Evolutionary conservation across 2,888 invertebrate species (phyloP), one percentile per base, ranked within the genome.

Genomic region (Pyrochroa serraticornis): DNA sequence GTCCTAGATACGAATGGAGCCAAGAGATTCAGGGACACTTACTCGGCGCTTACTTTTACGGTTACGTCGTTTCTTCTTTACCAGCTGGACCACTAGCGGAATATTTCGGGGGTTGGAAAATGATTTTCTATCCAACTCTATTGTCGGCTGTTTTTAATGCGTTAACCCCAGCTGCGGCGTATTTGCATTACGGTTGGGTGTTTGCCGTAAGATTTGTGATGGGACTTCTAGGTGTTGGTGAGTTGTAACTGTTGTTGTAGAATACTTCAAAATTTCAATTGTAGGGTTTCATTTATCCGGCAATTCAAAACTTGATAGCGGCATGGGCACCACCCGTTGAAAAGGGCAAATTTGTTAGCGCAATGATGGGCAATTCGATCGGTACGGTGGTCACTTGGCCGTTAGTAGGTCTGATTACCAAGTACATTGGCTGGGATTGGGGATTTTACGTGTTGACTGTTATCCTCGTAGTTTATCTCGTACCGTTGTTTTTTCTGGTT

Each of bases 251-350:
- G n/a, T 6, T 14, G n/a, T 8, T 22, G 14, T 47, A 5, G 22
- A 22, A 22, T 2, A 22, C 22, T 5, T 22, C 22, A 22, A 22
- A 22, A 5, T 22, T 22, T 22, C 22, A 5, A 5, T 66, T 64
- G 34, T 71, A 86, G 81, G 88, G 88, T 7, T 80, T 86, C 13
- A 76, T 84, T 14, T 88, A 87, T 74, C 88, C 88, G 1, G 81
- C 86, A 3, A 79, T 86, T 7, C 88, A 88, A 64, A 83, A 82
- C 2, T 71, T 90, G 55, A 85, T 90, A 3, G 88, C 90, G 0
- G 82, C 85, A 68, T 90, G 90, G 90, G 83, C 88, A 0, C 90
- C 90, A 0, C 89, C 90, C 1, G 82, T 84, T n/a, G 90, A 90
- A 72, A 89, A 87, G 72, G 86, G 89, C 6, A 87, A 89, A 71